Base-by-base conservation (phyloP, 2,113 vertebrate species). In the Marcusenius ussheri region DNA sequence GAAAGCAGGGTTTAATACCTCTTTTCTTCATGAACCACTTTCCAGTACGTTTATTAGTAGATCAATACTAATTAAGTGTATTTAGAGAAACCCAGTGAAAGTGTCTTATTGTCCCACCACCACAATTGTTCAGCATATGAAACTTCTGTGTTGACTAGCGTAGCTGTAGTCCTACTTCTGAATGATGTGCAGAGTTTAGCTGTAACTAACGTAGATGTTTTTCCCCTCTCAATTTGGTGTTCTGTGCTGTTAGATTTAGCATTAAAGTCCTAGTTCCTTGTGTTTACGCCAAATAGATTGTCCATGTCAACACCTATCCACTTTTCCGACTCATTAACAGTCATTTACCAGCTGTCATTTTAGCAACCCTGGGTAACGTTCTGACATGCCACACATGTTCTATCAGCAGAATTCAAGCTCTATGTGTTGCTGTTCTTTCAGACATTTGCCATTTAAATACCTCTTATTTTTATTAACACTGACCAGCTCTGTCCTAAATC, bases 1-100 rank as follows among this genome's bases (percentile, higher is more conserved):
- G 50, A 89, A 83, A 70, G 42, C 31, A 88, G 89, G 58, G 85
- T 87, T 90, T 86, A 58, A 15, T 46, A 83, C 19, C 7, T 27
- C 35, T 24, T 91, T 90, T 88, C 50, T 83, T 70, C 35, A 74
- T 45, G n/a, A 35, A 83, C 74, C n/a, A 53, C 39, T 80, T 88
- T 47, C 49, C 17, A 89, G 88, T 91, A 27, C 88, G 91, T 92
- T 90, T 93, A 88, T 91, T 90, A 91, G 92, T 91, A 93, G 90
- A 94, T 91, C 92, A 93, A 93, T 93, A 94, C 91, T 87, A 56
- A 91, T 83, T 92, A 91, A 90, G 89, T 92, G 92, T 92, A 89
- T 88, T 91, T 92, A 85, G 74, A 91, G 88, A 58, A 93, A 89
- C 91, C 88, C 91, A 88, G 88, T 91, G 91, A 91, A 90, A 56